Evolutionary conservation across 2,113 vertebrate species (phyloP).

Genomic region (Pavo muticus): DNA sequence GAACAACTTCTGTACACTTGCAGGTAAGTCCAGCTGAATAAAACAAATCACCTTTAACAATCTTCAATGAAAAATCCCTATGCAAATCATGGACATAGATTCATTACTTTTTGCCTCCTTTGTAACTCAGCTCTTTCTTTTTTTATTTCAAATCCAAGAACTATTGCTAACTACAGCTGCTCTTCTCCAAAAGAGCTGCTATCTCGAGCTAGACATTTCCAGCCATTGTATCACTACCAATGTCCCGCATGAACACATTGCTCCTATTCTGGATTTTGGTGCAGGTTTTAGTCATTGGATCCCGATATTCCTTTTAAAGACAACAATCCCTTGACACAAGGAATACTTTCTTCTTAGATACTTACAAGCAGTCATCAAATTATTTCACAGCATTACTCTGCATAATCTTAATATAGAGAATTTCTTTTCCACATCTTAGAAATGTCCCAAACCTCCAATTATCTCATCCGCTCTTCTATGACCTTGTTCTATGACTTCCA

Average conservation of each 20-base stretch:
- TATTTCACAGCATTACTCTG: neutral
- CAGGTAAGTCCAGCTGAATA: neutral
- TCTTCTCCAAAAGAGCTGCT: neutral
- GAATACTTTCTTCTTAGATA: neutral
- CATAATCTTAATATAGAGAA: neutral
- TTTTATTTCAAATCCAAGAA: neutral
- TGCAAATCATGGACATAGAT: neutral
- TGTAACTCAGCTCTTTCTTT: neutral
- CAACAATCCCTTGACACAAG: neutral
- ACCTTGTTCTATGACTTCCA: neutral
- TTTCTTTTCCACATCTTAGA: neutral
- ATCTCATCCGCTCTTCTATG: neutral
- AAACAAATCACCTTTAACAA: fast-evolving
- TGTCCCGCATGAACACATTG: neutral
- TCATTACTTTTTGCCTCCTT: neutral
- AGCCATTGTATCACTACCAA: neutral
- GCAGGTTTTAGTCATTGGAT: neutral
- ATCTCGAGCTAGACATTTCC: neutral
- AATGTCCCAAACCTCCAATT: neutral
- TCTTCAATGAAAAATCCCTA: neutral
- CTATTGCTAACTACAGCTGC: neutral
- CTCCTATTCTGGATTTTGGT: neutral
- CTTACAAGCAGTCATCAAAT: neutral
- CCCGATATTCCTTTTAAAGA: neutral
- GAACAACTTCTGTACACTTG: neutral